A percentile compares a stretch with the other conserved stretches of the same genome.
Evolutionary conservation across 2,797 vertebrate genomes (phyloP).

Genomic region (Capromys pilorides): DNA sequence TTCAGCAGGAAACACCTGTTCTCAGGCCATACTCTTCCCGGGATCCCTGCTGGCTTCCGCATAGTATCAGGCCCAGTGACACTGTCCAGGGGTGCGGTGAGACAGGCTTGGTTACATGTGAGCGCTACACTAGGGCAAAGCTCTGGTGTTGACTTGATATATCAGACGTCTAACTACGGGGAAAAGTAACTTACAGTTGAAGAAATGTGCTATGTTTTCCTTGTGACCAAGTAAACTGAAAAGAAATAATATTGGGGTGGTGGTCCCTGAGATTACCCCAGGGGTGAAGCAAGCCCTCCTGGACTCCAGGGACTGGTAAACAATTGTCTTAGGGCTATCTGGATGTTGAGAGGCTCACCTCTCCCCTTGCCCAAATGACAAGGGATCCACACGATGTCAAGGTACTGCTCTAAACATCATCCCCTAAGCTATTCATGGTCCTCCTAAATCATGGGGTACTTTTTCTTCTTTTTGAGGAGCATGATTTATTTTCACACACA

Average conservation of each 20-base stretch:
- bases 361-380: neutral
- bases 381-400: neutral
- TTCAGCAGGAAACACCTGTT: neutral
- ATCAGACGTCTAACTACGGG: neutral
- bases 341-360: neutral
- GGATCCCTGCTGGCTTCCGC: neutral
- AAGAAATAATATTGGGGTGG: neutral
- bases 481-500: conserved; percentile 25
- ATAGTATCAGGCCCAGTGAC: neutral
- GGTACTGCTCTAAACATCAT: neutral
- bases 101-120: neutral
- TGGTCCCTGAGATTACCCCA: neutral
- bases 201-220: conserved; percentile 9
- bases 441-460: neutral
- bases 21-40: neutral
- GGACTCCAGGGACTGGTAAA: neutral
- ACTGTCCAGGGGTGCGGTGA: neutral
- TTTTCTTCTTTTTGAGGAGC: neutral
- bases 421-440: neutral
- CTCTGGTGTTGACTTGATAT: neutral
- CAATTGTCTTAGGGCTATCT: neutral
- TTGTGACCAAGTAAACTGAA: neutral
- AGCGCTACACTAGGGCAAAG: neutral
- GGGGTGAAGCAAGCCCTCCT: neutral
- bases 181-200: neutral